Evolutionary conservation across 2,888 invertebrate genomes (phyloP), one percentile per base, ranked within the genome.

Genomic region (Drosophila algonquin): DNA sequence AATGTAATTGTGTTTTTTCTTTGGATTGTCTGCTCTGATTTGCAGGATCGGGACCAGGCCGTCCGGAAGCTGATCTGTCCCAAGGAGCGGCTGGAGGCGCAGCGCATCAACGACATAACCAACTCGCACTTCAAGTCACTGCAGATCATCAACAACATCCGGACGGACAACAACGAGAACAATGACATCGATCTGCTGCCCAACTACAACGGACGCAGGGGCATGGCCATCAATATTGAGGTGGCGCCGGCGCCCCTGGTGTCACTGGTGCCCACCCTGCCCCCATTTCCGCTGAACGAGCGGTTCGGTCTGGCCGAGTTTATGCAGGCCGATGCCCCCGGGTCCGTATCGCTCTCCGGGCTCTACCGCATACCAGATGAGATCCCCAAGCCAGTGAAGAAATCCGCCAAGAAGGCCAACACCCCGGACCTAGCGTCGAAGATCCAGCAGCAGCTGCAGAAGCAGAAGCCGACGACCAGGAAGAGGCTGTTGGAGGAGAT

Each of bases 81-180:
- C 24, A 86, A 89, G 67, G 91, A 92, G 57, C 91, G 90, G 18
- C 69, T 90, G 67, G 91, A 90, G 63, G 91, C 91, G 1, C 91
- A 91, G 30, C 90, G 91, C 27, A 90, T 91, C 62, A 91, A 88
- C 24, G 91, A 92, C 73, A 90, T 91, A 46, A 89, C 90, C 44
- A 91, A 90, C 57, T 91, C 91, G 0, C 92, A 92, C 76, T 91
- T 91, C 70, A 91, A 92, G 56, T 92, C 92, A 0, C 73, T 92
- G 57, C 89, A 92, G 73, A 91, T 92, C 46, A 92, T 92, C 57
- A 91, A 91, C 52, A 91, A 89, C 72, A 90, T 91, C 45, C 89
- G 90, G 24, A 88, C 91, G 9, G 92, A 92, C 67, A 92, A 92
- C 76, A 91, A 91, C 47, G 92, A 92, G 72, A 90, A 92, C 75